Conservation (phyloP, 2,113 vertebrate genomes). For the Otolemur garnettii region DNA sequence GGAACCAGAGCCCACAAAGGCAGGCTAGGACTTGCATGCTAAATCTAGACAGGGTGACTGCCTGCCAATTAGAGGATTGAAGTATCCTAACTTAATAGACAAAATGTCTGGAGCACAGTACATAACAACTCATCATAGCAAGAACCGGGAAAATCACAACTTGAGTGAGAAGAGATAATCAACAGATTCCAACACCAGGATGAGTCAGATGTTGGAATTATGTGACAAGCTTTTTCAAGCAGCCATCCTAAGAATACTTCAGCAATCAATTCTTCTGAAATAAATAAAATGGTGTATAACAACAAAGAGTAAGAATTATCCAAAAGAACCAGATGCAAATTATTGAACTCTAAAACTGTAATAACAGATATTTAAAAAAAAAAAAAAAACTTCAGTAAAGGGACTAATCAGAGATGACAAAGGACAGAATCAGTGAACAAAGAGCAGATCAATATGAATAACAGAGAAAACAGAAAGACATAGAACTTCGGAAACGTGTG, state of each 20-base stretch:
- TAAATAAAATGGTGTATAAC: neutral
- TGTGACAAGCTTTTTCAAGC: constrained; percentile 20
- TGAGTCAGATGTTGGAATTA: neutral
- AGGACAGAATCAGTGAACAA: neutral
- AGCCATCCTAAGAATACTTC: neutral
- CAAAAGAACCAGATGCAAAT: neutral
- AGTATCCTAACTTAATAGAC: neutral
- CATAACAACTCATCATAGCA: neutral
- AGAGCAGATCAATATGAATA: neutral
- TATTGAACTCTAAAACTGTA: neutral
- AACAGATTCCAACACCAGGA: neutral
- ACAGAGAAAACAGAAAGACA: neutral
- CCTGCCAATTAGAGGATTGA: neutral
- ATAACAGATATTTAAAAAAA: neutral
- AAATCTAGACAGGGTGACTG: neutral
- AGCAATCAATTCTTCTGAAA: neutral
- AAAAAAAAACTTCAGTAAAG: neutral
- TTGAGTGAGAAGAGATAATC: neutral
- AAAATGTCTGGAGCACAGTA: neutral
- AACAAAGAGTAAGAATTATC: neutral
- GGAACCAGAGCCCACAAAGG: neutral
- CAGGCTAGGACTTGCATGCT: neutral
- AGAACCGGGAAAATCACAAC: neutral
- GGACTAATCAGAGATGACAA: neutral
- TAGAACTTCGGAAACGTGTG: neutral